A percentile compares a stretch with the other conserved stretches of the same genome.
phyloP scores from a whole-genome alignment of 2,888 invertebrate genomes.

The Calameuta filiformis region DNA sequence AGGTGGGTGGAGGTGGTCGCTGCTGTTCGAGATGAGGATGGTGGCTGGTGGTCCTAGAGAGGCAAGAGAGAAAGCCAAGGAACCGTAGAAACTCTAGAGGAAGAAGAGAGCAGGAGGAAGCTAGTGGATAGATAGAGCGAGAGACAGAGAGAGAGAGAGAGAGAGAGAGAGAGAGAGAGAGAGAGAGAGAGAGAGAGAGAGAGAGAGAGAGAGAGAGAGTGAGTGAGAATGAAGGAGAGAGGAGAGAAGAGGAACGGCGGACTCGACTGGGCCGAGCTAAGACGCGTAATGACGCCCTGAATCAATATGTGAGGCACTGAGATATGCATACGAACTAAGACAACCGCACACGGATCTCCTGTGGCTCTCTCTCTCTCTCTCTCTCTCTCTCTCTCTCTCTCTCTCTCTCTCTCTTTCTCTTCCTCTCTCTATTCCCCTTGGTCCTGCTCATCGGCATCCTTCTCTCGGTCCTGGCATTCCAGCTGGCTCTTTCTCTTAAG shows the following conservation, averaged over 20 bases:
- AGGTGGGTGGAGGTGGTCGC: slow-evolving; percentile 21
- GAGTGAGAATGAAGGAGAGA: background rate
- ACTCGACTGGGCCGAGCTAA: slow-evolving; percentile 54
- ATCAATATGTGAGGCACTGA: slow-evolving; percentile 66
- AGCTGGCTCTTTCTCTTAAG: slow-evolving; percentile 22
- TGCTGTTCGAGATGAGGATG: slow-evolving; percentile 6
- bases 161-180: background rate
- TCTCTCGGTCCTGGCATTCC: slow-evolving; percentile 3
- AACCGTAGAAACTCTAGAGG: background rate
- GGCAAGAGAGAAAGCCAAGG: background rate
- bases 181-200: slow-evolving; percentile 1
- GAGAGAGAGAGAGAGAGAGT: background rate
- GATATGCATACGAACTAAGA: slow-evolving; percentile 67
- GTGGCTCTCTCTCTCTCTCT: slow-evolving; percentile 9
- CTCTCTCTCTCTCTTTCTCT: background rate
- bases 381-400: background rate
- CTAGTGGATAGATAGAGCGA: background rate
- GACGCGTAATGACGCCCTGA: slow-evolving; percentile 66
- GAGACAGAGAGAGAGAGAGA: background rate
- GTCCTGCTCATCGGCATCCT: background rate
- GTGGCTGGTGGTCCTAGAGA: slow-evolving; percentile 30
- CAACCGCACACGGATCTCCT: slow-evolving; percentile 47
- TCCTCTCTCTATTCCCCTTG: background rate
- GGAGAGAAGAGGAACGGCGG: slow-evolving; percentile 3
- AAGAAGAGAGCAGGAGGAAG: background rate